These are phyloP conservation scores for Noctilio leporinus DNA, from an alignment of 2,113 vertebrate genomes.

Conservation along the genomic window DNA sequence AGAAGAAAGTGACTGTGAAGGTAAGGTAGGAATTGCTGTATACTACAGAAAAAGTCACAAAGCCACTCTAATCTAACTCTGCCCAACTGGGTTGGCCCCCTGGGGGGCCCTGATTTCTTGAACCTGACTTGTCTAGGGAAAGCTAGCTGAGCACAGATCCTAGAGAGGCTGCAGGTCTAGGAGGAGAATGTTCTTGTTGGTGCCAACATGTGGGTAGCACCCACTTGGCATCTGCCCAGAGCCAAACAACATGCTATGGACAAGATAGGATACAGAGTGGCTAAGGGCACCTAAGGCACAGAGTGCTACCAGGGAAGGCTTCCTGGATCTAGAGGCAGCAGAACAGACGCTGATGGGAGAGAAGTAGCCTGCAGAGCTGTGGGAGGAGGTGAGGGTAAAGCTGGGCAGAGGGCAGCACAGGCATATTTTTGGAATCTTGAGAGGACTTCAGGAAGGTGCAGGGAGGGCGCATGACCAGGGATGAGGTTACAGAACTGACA, in stretches of 20 bases:
- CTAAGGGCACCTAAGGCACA: not conserved
- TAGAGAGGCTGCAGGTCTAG: not conserved
- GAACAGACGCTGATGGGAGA: not conserved
- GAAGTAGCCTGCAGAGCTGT: not conserved
- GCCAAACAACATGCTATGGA: not conserved
- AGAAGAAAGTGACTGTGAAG: not conserved
- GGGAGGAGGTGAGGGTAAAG: too few species aligned
- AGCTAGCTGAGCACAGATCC: not conserved
- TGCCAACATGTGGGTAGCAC: not conserved
- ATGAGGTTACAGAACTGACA: accelerated
- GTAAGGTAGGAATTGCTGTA: accelerated
- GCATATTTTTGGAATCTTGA: not conserved
- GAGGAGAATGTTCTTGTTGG: not conserved
- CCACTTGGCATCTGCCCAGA: not conserved
- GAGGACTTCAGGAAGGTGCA: not conserved
- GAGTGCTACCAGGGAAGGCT: not conserved
- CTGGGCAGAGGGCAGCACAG: not conserved
- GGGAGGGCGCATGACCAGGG: not conserved
- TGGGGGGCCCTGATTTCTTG: accelerated
- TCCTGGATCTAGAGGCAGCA: not conserved
- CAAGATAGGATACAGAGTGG: not conserved
- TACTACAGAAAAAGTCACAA: not conserved
- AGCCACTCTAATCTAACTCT: too few species aligned
- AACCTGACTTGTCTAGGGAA: not conserved
- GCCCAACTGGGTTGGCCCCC: not conserved